These are phyloP conservation scores for Globodera ellingtonae DNA, from an alignment of 1,140 invertebrate genomes.

Conservation along the genomic window DNA sequence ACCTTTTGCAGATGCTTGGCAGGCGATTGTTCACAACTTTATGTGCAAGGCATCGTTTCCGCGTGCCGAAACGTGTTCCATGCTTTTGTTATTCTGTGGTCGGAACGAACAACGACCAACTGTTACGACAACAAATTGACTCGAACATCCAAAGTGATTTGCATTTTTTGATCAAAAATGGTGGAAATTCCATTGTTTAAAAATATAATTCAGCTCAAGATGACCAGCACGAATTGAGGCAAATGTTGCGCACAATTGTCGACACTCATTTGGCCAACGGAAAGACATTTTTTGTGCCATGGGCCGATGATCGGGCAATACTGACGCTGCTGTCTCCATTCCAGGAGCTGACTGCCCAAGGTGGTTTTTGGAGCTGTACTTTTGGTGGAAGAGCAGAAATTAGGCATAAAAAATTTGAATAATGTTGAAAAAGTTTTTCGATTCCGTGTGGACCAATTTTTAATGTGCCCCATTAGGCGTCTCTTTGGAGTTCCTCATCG, in stretches of 20 bases:
- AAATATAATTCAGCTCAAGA: background rate
- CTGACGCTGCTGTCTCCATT: slow-evolving; percentile 5
- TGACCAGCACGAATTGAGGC: background rate
- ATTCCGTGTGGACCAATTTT: background rate
- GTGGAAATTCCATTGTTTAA: background rate
- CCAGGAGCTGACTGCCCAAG: slow-evolving; percentile 3
- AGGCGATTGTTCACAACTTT: background rate
- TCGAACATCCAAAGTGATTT: too few species aligned
- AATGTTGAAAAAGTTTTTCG: too few species aligned
- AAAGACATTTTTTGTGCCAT: background rate
- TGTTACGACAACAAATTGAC: too few species aligned
- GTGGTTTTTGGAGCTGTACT: background rate
- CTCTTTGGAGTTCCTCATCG: slow-evolving; percentile 30
- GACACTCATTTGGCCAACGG: background rate
- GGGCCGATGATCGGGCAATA: slow-evolving; percentile 3
- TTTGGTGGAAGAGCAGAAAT: background rate
- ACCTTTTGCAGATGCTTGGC: background rate
- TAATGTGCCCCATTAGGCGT: slow-evolving; percentile 32
- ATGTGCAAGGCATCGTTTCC: background rate
- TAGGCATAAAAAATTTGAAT: too few species aligned
- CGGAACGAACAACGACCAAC: background rate
- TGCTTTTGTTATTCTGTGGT: background rate
- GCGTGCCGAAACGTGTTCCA: background rate
- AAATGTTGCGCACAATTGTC: background rate
- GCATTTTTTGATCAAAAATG: too few species aligned